These are phyloP conservation scores for Engystomops pustulosus DNA, from an alignment of 2,113 vertebrate species.

Conservation along the genomic window DNA sequence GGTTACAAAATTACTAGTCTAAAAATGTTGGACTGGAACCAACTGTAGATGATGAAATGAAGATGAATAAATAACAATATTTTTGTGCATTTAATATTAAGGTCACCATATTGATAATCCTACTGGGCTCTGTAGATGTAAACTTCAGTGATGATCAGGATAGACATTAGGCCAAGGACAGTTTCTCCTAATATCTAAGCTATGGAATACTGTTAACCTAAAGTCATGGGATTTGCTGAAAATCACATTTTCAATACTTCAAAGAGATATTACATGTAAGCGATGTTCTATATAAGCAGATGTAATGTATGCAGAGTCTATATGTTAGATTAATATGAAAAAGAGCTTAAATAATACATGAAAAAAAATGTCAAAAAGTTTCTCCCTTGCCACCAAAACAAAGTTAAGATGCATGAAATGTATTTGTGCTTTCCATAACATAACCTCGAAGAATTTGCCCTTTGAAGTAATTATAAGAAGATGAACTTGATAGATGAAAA, in stretches of 20 bases:
- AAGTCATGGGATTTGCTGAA: not conserved
- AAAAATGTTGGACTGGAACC: no score
- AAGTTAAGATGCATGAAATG: slow-evolving; percentile 8
- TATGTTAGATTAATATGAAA: not conserved
- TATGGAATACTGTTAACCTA: not conserved
- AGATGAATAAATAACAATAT: no score
- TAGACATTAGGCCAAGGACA: not conserved
- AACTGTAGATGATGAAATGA: no score
- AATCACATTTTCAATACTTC: not conserved
- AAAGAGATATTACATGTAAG: not conserved
- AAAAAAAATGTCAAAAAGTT: not conserved
- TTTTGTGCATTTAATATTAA: no score
- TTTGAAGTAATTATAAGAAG: slow-evolving; percentile 55
- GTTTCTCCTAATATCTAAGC: not conserved
- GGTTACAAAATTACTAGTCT: no score
- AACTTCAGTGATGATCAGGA: not conserved
- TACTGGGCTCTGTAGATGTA: not conserved
- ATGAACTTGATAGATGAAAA: slow-evolving; percentile 54
- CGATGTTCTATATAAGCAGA: not conserved
- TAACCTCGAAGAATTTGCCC: slow-evolving; percentile 41
- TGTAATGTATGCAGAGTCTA: not conserved
- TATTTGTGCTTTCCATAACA: slow-evolving; percentile 17
- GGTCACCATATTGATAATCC: not conserved
- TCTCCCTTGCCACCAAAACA: slow-evolving; percentile 1
- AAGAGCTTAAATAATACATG: not conserved